Percentiles rank a stretch among this genome's conserved stretches.
Evolutionary conservation across 2,113 vertebrate species (phyloP).

Genomic region (Sapajus apella): DNA sequence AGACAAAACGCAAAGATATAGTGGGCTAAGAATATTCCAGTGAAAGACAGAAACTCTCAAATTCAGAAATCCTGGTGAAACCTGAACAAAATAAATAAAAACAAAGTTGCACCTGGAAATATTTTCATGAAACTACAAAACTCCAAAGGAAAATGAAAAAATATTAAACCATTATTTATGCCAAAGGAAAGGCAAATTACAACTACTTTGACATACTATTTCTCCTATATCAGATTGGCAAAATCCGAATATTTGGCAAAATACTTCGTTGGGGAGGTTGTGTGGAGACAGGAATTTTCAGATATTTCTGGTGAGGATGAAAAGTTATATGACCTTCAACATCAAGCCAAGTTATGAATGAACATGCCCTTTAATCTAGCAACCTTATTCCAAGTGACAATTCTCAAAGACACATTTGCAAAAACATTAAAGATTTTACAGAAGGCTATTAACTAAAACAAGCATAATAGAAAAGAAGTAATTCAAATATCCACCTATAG

Average conservation of each 20-base stretch:
- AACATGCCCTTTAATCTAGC: not conserved
- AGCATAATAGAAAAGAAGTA: not conserved
- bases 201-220: not conserved
- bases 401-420: not conserved
- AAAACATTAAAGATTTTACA: not conserved
- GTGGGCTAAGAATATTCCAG: not conserved
- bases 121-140: not conserved
- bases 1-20: not conserved
- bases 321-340: not conserved
- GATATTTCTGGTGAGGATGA: not conserved
- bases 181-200: not conserved
- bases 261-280: not conserved
- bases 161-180: conserved; percentile 29
- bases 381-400: not conserved
- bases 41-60: not conserved
- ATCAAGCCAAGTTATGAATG: not conserved
- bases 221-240: not conserved
- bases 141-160: conserved; percentile 3
- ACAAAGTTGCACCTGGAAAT: not conserved
- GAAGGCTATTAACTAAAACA: not conserved
- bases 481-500: not conserved
- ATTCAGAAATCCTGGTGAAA: conserved; percentile 41
- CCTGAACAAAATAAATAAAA: conserved; percentile 12
- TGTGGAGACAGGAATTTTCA: not conserved
- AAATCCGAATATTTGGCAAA: not conserved